Evolutionary conservation across 2,113 vertebrate genomes (phyloP).

Genomic region (Pipa parva): DNA sequence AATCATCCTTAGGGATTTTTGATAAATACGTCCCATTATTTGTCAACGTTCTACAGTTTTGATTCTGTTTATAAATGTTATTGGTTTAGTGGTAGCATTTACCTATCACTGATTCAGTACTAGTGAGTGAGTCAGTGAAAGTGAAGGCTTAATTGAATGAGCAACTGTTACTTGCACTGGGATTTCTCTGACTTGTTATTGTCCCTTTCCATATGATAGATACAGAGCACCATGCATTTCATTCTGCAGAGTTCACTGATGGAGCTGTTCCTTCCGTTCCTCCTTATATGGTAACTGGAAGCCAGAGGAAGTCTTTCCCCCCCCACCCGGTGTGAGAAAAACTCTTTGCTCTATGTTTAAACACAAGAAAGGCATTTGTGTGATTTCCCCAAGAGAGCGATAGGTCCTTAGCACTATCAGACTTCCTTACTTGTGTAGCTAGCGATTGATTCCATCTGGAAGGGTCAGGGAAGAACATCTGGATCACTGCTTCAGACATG

Average conservation of each 20-base stretch:
- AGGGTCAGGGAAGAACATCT: slow-evolving; percentile 36
- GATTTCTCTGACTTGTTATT: too few species aligned
- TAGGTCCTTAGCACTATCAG: slow-evolving; percentile 11
- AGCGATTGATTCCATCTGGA: slow-evolving; percentile 29
- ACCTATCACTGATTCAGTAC: too few species aligned
- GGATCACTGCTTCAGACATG: slow-evolving; percentile 29
- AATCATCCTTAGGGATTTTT: too few species aligned
- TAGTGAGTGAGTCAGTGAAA: too few species aligned
- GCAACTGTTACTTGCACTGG: too few species aligned
- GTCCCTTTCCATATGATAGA: not conserved
- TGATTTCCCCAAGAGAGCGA: slow-evolving; percentile 1
- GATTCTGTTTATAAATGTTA: too few species aligned
- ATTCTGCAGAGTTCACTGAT: not conserved
- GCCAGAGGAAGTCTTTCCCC: not conserved
- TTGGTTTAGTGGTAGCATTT: too few species aligned
- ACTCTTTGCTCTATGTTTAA: not conserved
- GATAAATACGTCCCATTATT: too few species aligned
- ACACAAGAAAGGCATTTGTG: slow-evolving; percentile 6
- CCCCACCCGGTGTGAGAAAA: slow-evolving; percentile 11
- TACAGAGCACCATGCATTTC: too few species aligned
- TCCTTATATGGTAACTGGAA: not conserved
- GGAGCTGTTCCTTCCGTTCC: not conserved
- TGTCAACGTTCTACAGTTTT: too few species aligned
- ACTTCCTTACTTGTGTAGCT: slow-evolving; percentile 29
- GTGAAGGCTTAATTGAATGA: too few species aligned